Evolutionary conservation across 2,888 invertebrate genomes (phyloP).

Genomic region (Nipponacmea schrenckii): DNA sequence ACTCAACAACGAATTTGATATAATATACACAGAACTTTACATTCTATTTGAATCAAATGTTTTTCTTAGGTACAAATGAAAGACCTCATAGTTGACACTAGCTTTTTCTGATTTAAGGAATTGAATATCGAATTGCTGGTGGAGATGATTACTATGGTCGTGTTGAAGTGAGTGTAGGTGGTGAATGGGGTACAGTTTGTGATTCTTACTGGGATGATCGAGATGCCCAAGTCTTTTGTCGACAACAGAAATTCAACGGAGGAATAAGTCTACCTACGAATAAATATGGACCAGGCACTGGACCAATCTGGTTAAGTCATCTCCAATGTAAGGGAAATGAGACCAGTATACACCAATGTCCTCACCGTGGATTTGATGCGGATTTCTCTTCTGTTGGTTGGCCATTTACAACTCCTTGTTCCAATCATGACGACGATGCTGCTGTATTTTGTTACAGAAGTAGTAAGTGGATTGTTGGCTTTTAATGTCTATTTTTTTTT

Average conservation of each 20-base stretch:
- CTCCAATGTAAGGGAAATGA: slow-evolving; percentile 52
- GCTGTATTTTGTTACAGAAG: slow-evolving; percentile 51
- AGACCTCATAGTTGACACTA: no score
- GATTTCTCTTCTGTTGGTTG: slow-evolving; percentile 35
- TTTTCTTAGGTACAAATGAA: no score
- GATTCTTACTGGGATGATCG: slow-evolving; percentile 79
- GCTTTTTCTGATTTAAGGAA: slow-evolving; percentile 30
- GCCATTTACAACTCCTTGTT: slow-evolving; percentile 37
- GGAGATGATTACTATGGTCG: slow-evolving; percentile 44
- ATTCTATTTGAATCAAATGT: no score
- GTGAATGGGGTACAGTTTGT: slow-evolving; percentile 79
- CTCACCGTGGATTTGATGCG: slow-evolving; percentile 49
- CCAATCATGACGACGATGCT: slow-evolving; percentile 49
- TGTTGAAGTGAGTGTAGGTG: slow-evolving; percentile 77
- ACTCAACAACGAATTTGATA: no score
- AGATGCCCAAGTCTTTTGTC: slow-evolving; percentile 74
- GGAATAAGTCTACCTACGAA: slow-evolving; percentile 41
- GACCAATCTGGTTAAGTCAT: slow-evolving; percentile 59
- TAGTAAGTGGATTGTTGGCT: slow-evolving; percentile 28
- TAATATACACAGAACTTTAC: no score
- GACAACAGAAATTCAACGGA: slow-evolving; percentile 47
- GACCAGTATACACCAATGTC: slow-evolving; percentile 43
- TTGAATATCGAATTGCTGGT: slow-evolving; percentile 42
- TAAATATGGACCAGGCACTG: slow-evolving; percentile 46
- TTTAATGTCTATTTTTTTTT: neutral